Evolutionary conservation across 37 sponge, comb jelly and placozoan genomes (phyloP).

Genomic region (Lycopodina hypogea): DNA sequence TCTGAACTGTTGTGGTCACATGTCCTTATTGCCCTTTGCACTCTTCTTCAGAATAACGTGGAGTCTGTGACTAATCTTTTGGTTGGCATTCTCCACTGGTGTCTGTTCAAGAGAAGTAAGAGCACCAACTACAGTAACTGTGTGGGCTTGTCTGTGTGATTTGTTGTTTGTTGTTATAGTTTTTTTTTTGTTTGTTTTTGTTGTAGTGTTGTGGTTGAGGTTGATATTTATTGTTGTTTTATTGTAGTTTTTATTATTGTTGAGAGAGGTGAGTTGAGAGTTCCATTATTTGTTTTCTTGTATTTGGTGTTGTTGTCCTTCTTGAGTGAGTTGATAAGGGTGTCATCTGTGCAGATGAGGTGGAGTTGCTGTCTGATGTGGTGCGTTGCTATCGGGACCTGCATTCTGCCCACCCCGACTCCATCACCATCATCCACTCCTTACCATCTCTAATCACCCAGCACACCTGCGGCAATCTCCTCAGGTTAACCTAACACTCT

Average conservation of each 20-base stretch:
- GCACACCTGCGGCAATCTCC: neutral
- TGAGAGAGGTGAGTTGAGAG: no score
- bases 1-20: no score
- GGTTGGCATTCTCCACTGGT: conserved; percentile 24
- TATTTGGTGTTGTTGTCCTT: no score
- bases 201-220: no score
- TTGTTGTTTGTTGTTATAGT: no score
- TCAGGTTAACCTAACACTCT: neutral
- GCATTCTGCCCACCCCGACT: conserved; percentile 4
- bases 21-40: no score
- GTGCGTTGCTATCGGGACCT: conserved; percentile 14
- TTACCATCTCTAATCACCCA: neutral
- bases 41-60: neutral
- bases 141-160: no score
- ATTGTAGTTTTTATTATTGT: no score
- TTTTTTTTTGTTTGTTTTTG: no score
- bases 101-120: neutral
- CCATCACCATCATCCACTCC: neutral
- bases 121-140: no score
- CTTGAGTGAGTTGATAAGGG: no score
- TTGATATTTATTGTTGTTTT: neutral
- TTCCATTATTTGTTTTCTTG: no score
- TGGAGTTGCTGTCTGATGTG: neutral
- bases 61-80: conserved; percentile 11
- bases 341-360: neutral